A percentile compares a stretch with the other conserved stretches of the same genome.
phyloP scores from a whole-genome alignment of 2,113 vertebrate genomes.

The Syngnathus scovelli region DNA sequence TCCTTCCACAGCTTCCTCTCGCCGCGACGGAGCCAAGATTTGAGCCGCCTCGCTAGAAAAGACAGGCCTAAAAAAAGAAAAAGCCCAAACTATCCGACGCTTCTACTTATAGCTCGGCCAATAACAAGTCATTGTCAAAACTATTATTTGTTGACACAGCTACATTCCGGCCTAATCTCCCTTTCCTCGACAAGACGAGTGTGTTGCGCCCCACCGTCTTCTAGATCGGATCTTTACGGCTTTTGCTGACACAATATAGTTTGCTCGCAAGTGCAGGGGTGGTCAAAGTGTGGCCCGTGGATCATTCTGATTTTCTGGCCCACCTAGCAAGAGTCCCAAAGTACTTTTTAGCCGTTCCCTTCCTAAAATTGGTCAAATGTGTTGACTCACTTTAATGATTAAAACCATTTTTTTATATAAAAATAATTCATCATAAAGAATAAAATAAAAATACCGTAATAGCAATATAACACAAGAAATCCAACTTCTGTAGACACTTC shows the following conservation, averaged over 20 bases:
- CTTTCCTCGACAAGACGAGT: slow-evolving; percentile 8
- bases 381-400: too few species aligned
- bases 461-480: too few species aligned
- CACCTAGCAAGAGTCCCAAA: too few species aligned
- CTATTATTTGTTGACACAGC: neutral
- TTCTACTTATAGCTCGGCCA: slow-evolving; percentile 9
- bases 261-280: neutral
- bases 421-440: too few species aligned
- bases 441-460: too few species aligned
- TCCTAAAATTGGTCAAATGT: too few species aligned
- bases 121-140: slow-evolving; percentile 9
- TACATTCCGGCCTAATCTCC: slow-evolving; percentile 1
- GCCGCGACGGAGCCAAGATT: slow-evolving; percentile 50
- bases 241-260: neutral
- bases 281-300: neutral
- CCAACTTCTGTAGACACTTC: too few species aligned
- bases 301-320: too few species aligned
- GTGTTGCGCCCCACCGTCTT: neutral
- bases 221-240: neutral
- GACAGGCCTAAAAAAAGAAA: slow-evolving; percentile 13
- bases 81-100: neutral
- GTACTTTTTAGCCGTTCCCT: too few species aligned
- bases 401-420: too few species aligned
- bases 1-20: slow-evolving; percentile 48
- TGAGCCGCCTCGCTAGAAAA: slow-evolving; percentile 29